A percentile compares a stretch with the other conserved stretches of the same genome.
These are phyloP conservation scores for Eilema sororculum DNA, from an alignment of 2,888 invertebrate genomes.

Conservation along the genomic window DNA sequence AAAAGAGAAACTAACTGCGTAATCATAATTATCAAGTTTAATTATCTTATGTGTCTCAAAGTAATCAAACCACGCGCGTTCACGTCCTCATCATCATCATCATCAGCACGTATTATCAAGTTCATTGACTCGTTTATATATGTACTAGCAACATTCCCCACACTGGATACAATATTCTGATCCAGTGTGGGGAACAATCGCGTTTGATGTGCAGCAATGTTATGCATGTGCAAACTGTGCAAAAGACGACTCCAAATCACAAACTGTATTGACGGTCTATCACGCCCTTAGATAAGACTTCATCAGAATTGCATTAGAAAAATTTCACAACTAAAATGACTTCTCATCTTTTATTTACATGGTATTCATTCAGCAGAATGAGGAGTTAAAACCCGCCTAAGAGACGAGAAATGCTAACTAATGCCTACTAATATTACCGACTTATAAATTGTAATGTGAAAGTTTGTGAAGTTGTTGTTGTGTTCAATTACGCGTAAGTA, in stretches of 20 bases:
- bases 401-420: no score
- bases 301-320: background rate
- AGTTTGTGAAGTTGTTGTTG: no score
- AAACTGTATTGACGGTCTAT: no score
- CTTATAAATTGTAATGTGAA: no score
- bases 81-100: background rate
- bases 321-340: background rate
- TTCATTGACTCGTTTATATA: conserved; percentile 4
- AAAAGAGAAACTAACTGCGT: conserved; percentile 19
- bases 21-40: conserved; percentile 13
- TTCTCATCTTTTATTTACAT: background rate
- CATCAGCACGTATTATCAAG: background rate
- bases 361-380: background rate
- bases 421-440: no score
- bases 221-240: no score
- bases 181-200: no score
- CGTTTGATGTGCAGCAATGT: no score
- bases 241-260: no score
- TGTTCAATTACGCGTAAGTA: no score
- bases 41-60: conserved; percentile 8
- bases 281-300: no score
- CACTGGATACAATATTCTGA: background rate
- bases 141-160: background rate
- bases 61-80: conserved; percentile 11
- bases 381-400: no score